A percentile compares a stretch with the other conserved stretches of the same genome.
Evolutionary conservation across 2,797 vertebrate species (phyloP).

Genomic region (Pangasius mekongensis): DNA sequence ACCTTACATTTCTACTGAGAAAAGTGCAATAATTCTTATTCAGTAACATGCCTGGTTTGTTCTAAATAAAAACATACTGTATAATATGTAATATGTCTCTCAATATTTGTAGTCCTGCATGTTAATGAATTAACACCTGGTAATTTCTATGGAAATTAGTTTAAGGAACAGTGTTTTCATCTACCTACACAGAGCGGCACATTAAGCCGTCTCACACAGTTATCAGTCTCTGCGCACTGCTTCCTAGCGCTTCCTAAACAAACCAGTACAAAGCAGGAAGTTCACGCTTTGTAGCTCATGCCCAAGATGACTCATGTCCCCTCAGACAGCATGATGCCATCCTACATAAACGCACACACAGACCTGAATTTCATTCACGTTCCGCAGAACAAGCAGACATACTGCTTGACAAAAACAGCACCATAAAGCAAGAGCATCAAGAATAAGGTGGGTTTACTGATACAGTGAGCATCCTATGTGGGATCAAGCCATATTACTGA

Average conservation of each 20-base stretch:
- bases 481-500: slow-evolving; percentile 27
- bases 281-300: slow-evolving; percentile 36
- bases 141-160: slow-evolving; percentile 31
- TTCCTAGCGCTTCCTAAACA: slow-evolving; percentile 36
- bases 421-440: slow-evolving; percentile 21
- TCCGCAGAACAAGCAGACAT: not conserved
- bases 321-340: slow-evolving; percentile 30
- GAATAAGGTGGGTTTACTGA: slow-evolving; percentile 30
- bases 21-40: slow-evolving; percentile 11
- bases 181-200: slow-evolving; percentile 25
- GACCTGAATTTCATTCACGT: slow-evolving; percentile 26
- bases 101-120: not conserved
- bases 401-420: slow-evolving; percentile 7
- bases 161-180: slow-evolving; percentile 35
- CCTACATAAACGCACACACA: slow-evolving; percentile 3
- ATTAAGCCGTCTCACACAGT: slow-evolving; percentile 36
- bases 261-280: slow-evolving; percentile 42
- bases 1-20: not conserved
- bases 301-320: slow-evolving; percentile 54
- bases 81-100: not conserved
- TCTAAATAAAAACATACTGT: not conserved
- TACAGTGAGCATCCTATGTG: slow-evolving; percentile 28
- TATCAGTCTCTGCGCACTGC: slow-evolving; percentile 39
- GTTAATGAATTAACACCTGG: slow-evolving; percentile 25
- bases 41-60: not conserved